Conservation (phyloP, 2,888 invertebrate genomes). For the Pteria penguin region DNA sequence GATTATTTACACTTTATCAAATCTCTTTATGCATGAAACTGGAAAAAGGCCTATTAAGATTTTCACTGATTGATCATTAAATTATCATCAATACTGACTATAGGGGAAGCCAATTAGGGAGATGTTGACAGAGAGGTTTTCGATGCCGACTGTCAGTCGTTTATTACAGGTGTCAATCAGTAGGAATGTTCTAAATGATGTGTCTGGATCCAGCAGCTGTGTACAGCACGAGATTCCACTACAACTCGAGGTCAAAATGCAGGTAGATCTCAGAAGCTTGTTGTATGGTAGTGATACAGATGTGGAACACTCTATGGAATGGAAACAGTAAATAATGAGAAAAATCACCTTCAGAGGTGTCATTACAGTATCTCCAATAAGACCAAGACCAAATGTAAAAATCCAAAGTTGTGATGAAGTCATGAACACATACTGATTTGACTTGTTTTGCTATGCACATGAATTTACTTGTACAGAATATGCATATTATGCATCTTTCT, state of each 20-base stretch:
- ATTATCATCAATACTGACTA: slow-evolving; percentile 45
- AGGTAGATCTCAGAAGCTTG: slow-evolving; percentile 10
- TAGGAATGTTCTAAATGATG: slow-evolving; percentile 38
- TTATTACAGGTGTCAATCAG: slow-evolving; percentile 48
- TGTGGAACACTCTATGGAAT: background rate
- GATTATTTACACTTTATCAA: background rate
- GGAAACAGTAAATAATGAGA: no score
- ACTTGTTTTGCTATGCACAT: no score
- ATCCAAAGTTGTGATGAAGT: no score
- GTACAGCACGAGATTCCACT: slow-evolving; percentile 13
- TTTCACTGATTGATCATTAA: no score
- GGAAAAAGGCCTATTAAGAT: no score
- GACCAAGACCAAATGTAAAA: no score
- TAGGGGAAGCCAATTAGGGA: slow-evolving; percentile 43
- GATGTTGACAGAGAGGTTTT: slow-evolving; percentile 33
- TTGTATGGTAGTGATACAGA: slow-evolving; percentile 5
- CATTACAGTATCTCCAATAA: no score
- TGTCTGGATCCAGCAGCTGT: background rate
- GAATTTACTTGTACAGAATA: no score
- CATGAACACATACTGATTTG: no score
- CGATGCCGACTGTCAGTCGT: slow-evolving; percentile 42
- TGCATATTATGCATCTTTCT: no score
- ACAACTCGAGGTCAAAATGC: slow-evolving; percentile 3
- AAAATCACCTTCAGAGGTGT: no score
- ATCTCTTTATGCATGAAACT: no score